Evolutionary conservation across 2,113 vertebrate species (phyloP).

Genomic region (Triplophysa dalaica): DNA sequence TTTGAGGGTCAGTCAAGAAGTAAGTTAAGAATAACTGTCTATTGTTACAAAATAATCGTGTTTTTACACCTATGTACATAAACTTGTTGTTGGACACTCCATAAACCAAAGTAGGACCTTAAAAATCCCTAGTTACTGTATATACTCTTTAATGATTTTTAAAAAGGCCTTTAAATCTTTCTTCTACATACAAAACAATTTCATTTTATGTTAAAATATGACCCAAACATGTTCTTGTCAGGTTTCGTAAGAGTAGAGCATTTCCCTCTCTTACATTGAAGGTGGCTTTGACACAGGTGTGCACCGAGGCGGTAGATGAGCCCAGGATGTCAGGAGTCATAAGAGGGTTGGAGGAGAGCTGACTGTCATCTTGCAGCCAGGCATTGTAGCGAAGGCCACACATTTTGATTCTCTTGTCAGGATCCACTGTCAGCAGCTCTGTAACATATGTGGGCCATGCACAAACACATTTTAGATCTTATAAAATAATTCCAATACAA

Average conservation of each 20-base stretch:
- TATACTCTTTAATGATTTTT: no score
- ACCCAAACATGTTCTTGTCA: not conserved
- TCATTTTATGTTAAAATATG: no score
- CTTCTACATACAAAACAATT: no score
- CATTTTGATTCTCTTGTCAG: slow-evolving; percentile 98
- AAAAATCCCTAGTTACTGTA: no score
- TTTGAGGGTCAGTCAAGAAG: no score
- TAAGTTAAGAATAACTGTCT: no score
- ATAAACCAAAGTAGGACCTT: no score
- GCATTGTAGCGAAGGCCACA: slow-evolving; percentile 90
- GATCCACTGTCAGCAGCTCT: slow-evolving; percentile 97
- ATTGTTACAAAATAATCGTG: no score
- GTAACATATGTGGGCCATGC: slow-evolving; percentile 5
- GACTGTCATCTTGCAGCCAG: slow-evolving; percentile 97
- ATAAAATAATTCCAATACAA: not conserved
- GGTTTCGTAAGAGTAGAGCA: not conserved
- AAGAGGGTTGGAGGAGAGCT: slow-evolving; percentile 94
- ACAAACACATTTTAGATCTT: slow-evolving; percentile 1
- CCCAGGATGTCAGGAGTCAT: slow-evolving; percentile 97
- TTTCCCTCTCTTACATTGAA: slow-evolving; percentile 86
- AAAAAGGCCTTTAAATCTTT: no score
- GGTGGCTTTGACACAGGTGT: slow-evolving; percentile 95
- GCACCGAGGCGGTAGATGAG: slow-evolving; percentile 89
- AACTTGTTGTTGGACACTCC: no score
- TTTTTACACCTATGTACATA: no score